phyloP scores from a whole-genome alignment of 2,888 invertebrate species.

The Thecocarcelia acutangulata region DNA sequence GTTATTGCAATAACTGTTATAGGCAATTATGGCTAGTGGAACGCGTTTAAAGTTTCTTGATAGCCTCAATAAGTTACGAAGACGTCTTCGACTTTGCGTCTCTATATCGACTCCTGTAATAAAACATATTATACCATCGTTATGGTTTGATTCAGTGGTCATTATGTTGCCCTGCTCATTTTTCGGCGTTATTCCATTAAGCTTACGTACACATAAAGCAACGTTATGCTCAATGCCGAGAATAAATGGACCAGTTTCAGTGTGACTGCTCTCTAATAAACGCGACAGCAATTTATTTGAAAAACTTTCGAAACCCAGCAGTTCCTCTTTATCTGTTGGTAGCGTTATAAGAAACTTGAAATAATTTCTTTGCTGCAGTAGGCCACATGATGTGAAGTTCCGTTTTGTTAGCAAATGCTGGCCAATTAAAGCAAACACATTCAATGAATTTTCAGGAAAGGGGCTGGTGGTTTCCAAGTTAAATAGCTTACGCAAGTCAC shows the following conservation, averaged over 20 bases:
- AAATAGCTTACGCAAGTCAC: constrained; percentile 74
- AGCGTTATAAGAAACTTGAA: constrained; percentile 77
- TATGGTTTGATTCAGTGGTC: constrained; percentile 73
- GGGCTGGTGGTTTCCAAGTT: constrained; percentile 20
- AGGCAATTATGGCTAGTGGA: constrained; percentile 76
- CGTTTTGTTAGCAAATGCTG: constrained; percentile 64
- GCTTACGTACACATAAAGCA: constrained; percentile 78
- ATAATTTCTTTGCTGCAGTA: constrained; percentile 74
- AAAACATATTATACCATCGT: constrained; percentile 77
- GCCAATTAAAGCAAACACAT: constrained; percentile 74
- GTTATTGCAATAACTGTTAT: constrained; percentile 63
- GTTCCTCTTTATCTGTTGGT: constrained; percentile 74
- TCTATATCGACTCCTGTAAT: constrained; percentile 70
- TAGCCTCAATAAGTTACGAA: constrained; percentile 74
- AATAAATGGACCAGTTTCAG: constrained; percentile 71
- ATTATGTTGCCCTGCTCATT: constrained; percentile 74
- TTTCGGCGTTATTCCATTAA: constrained; percentile 74
- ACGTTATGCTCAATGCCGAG: constrained; percentile 73
- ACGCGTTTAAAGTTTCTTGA: constrained; percentile 71
- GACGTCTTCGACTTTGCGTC: constrained; percentile 72
- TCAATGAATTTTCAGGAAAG: constrained; percentile 70
- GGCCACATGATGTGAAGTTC: constrained; percentile 65
- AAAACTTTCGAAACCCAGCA: constrained; percentile 75
- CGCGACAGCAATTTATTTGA: constrained; percentile 75
- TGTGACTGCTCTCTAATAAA: constrained; percentile 60